Base-by-base conservation (phyloP, 2,797 vertebrate species). In the Oreochromis grahami region DNA sequence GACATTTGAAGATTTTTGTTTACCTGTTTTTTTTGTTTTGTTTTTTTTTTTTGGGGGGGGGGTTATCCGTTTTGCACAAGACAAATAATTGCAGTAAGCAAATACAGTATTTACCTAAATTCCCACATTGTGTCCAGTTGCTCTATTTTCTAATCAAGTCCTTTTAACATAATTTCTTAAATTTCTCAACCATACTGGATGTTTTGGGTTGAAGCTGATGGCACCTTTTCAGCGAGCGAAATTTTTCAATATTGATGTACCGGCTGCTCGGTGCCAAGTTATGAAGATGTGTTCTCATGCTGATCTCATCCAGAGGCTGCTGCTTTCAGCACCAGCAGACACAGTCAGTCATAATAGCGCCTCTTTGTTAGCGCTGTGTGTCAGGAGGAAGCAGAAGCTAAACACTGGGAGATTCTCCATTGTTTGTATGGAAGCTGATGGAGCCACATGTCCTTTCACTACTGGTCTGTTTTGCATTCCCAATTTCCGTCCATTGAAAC, bases 401-500 rank as follows among this genome's bases (percentile, higher is more conserved):
- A 95, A 95, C 93, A 94, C 87, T 70, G 84, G 88, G 88, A 91
- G 90, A 91, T 90, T 88, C 92, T 91, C 92, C 80, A 95, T 96
- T 96, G 96, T 96, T 91, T 93, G 86, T 55, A 79, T 87, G 86
- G 86, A 79, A 82, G 88, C 93, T 88, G 90, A 94, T 91, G 93
- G 92, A 95, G 93, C 92, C 92, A 24, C 88, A 84, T 94, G 93
- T 95, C 94, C 94, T 95, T 94, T 95, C 92, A 93, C 91, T 91
- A 34, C 82, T 79, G 84, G 21, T 86, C 79, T 94, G 92, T 94
- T 96, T 94, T 94, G 91, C 85, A 85, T 90, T 94, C 89, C 91
- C 91, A 94, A 94, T 95, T 95, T 96, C 95, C 94, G 93, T 80
- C 92, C 76, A 96, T 96, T 95, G 93, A 96, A 93, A 78, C 19